phyloP scores from a whole-genome alignment of 2,888 invertebrate genomes.

The Trichopoda pennipes region DNA sequence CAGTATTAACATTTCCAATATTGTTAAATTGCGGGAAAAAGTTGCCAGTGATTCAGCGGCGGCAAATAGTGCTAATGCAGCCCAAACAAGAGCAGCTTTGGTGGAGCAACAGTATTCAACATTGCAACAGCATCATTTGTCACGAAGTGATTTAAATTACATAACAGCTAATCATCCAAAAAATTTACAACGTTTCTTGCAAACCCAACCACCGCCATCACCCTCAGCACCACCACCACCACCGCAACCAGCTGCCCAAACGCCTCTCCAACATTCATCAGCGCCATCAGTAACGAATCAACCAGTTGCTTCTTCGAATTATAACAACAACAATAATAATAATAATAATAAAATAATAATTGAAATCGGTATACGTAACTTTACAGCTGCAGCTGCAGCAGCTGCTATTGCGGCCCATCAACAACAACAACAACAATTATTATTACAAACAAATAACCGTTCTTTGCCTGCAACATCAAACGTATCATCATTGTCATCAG shows the following conservation, averaged over 20 bases:
- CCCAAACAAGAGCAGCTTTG: constrained; percentile 78
- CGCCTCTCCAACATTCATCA: constrained; percentile 21
- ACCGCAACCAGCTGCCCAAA: not conserved
- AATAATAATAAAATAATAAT: constrained; percentile 77
- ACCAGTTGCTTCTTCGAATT: constrained; percentile 22
- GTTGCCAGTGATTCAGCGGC: constrained; percentile 80
- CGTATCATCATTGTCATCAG: constrained; percentile 20
- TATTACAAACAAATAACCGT: constrained; percentile 47
- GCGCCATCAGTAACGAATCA: constrained; percentile 15
- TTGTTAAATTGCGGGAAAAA: constrained; percentile 79
- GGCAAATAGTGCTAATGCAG: constrained; percentile 78
- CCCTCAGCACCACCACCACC: constrained; percentile 20
- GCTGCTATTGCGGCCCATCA: constrained; percentile 38
- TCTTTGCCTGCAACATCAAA: constrained; percentile 49
- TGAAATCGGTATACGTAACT: constrained; percentile 77
- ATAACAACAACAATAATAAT: constrained; percentile 13
- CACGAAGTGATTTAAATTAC: constrained; percentile 77
- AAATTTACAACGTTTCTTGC: constrained; percentile 75
- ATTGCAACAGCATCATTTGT: constrained; percentile 78
- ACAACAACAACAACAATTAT: constrained; percentile 42
- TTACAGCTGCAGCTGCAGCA: constrained; percentile 63
- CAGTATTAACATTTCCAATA: constrained; percentile 80
- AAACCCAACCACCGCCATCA: constrained; percentile 23
- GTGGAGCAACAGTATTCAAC: constrained; percentile 78
- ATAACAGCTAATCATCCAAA: constrained; percentile 78